Conservation (phyloP, 2,797 vertebrate genomes). For the Myotis findleyi region DNA sequence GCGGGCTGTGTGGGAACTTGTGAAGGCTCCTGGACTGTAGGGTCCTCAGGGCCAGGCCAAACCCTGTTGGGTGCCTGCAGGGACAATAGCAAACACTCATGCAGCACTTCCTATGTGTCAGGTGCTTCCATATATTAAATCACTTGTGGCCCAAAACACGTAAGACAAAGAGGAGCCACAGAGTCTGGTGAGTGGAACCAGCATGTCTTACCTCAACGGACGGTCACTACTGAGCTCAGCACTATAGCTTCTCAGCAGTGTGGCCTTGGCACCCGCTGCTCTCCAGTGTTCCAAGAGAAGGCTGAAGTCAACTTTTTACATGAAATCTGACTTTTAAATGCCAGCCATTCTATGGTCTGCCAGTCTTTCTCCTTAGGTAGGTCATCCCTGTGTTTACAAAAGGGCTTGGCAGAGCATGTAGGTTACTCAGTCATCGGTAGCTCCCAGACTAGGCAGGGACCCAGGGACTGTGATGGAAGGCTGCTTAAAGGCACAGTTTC, state of each 20-base stretch:
- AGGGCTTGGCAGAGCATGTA: fast-evolving
- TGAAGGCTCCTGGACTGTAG: neutral
- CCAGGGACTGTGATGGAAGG: neutral
- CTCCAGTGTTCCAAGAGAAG: neutral
- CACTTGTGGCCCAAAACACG: neutral
- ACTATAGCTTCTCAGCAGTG: neutral
- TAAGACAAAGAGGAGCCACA: neutral
- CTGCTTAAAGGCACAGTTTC: neutral
- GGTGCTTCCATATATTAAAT: neutral
- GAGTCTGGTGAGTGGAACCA: neutral
- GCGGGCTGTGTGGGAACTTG: neutral
- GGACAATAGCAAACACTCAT: too few relatives aligned
- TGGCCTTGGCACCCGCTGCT: neutral
- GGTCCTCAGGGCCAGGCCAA: neutral
- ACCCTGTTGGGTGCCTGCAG: neutral
- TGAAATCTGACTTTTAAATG: neutral
- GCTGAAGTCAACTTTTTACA: neutral
- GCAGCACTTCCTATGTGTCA: fast-evolving
- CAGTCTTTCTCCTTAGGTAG: neutral
- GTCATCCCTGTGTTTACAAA: neutral
- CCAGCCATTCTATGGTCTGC: neutral
- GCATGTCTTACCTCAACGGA: too few relatives aligned
- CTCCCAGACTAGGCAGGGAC: neutral
- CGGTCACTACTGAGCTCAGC: neutral
- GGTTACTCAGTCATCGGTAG: neutral